Conservation (phyloP, 1,140 invertebrate species). For the Orussus abietinus region DNA sequence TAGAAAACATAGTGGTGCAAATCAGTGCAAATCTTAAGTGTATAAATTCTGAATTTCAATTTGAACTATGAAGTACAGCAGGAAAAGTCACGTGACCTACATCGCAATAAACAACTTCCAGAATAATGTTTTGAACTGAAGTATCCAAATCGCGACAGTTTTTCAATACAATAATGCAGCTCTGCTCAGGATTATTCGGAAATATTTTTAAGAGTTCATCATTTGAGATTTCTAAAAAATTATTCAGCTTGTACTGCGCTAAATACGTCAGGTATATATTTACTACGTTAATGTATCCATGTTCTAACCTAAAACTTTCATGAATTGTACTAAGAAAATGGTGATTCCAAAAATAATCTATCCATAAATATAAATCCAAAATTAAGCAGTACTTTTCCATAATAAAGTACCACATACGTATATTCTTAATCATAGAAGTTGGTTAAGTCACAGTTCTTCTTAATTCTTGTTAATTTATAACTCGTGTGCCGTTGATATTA, state of each 20-base stretch:
- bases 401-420: no score
- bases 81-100: no score
- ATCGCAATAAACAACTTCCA: no score
- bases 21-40: no score
- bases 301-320: slow-evolving; percentile 14
- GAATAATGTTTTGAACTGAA: no score
- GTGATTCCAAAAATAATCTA: background rate
- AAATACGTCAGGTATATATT: slow-evolving; percentile 38
- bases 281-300: slow-evolving; percentile 20
- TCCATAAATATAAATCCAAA: background rate
- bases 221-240: slow-evolving; percentile 29
- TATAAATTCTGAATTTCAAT: no score
- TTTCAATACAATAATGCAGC: no score
- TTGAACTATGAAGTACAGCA: no score
- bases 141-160: no score
- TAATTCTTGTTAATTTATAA: background rate
- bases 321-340: background rate
- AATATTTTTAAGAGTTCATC: slow-evolving; percentile 27
- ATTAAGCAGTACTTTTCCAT: background rate
- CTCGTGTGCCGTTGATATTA: background rate
- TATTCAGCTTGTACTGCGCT: slow-evolving; percentile 26
- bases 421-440: slow-evolving; percentile 1
- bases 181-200: slow-evolving; percentile 25
- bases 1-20: no score
- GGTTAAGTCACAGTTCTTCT: slow-evolving; percentile 3